Percentiles rank a stretch among this genome's conserved stretches.
Evolutionary conservation across 2,113 vertebrate genomes (phyloP).

Genomic region (Eulemur macaco): DNA sequence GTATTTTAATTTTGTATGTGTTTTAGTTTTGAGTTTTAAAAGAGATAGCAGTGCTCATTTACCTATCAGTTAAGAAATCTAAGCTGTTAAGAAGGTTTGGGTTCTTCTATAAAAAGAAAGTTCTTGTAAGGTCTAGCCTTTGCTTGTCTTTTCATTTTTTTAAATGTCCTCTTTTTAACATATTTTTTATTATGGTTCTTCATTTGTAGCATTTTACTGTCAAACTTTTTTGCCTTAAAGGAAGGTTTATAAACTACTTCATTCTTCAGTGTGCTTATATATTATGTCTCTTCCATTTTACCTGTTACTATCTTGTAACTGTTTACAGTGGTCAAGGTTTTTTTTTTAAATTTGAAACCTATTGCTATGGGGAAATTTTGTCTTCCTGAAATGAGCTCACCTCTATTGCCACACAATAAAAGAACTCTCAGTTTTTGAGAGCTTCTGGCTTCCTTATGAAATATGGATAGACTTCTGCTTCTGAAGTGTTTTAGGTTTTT

Average conservation of each 20-base stretch:
- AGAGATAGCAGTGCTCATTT: not conserved
- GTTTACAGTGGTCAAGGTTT: constrained; percentile 36
- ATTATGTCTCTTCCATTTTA: not conserved
- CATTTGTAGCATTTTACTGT: constrained; percentile 32
- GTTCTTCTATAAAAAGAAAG: not conserved
- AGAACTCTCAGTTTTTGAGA: constrained; percentile 57
- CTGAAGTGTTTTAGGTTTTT: constrained; percentile 62
- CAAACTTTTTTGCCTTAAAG: constrained; percentile 13
- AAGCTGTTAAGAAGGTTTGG: constrained; percentile 24
- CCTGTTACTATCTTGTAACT: constrained; percentile 7
- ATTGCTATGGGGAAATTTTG: constrained; percentile 58
- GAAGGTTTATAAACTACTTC: not conserved
- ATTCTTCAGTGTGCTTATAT: not conserved
- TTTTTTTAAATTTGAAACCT: constrained; percentile 61
- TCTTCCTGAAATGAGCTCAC: constrained; percentile 57
- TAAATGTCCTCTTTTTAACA: constrained; percentile 2
- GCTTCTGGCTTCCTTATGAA: constrained; percentile 68
- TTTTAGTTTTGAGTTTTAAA: constrained; percentile 30
- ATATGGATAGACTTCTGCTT: constrained; percentile 66
- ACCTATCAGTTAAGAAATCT: constrained; percentile 10
- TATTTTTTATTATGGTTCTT: constrained; percentile 16
- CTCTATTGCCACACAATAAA: constrained; percentile 57
- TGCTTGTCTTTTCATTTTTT: constrained; percentile 16
- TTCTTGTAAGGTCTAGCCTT: constrained; percentile 19
- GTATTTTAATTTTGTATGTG: constrained; percentile 46